These are phyloP conservation scores for Spizaetus ornatus DNA, from an alignment of 2,113 vertebrate species.

Conservation along the genomic window DNA sequence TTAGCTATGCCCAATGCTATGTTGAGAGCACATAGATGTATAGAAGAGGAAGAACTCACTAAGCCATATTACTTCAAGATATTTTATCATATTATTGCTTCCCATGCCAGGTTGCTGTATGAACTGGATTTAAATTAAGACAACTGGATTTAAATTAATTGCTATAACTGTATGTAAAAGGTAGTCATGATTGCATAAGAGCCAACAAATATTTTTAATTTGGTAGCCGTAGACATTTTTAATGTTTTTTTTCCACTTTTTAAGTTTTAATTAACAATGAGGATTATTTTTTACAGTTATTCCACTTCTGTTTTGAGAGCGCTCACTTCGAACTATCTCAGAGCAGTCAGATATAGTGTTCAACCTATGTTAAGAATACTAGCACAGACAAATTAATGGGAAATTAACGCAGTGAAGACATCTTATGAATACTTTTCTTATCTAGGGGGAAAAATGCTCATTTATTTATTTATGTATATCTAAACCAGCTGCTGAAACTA, in stretches of 20 bases:
- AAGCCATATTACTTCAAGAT: background rate
- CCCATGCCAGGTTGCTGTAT: background rate
- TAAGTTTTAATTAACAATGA: constrained; percentile 13
- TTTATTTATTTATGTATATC: background rate
- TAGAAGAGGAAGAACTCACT: background rate
- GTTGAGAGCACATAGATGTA: background rate
- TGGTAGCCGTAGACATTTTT: background rate
- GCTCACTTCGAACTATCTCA: constrained; percentile 23
- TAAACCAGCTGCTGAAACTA: background rate
- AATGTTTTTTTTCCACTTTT: constrained; percentile 23
- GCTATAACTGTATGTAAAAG: background rate
- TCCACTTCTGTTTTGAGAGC: background rate
- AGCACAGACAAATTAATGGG: background rate
- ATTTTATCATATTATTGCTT: background rate
- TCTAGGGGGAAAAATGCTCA: background rate
- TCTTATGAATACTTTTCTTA: background rate
- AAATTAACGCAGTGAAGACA: background rate
- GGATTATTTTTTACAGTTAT: background rate
- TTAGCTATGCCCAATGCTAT: background rate
- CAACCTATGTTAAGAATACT: background rate
- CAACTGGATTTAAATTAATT: background rate
- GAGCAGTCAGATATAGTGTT: background rate
- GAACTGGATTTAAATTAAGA: background rate
- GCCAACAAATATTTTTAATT: background rate
- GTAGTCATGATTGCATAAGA: background rate